phyloP scores from a whole-genome alignment of 2,113 vertebrate species.

The Hippoglossus stenolepis region DNA sequence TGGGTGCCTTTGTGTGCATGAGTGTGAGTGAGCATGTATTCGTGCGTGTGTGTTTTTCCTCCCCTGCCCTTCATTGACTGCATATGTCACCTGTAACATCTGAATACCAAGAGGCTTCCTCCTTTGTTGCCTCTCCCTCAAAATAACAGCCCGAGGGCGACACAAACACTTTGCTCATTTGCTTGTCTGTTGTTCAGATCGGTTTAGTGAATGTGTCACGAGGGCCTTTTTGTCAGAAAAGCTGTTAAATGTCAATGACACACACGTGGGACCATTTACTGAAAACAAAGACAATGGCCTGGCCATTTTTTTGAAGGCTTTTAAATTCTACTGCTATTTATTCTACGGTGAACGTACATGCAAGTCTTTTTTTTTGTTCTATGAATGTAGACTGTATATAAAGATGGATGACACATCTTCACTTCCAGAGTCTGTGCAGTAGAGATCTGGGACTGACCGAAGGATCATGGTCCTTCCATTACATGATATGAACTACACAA shows the following conservation, averaged over 20 bases:
- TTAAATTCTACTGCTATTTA: background rate
- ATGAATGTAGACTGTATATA: background rate
- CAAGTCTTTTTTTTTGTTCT: background rate
- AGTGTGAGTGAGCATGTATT: background rate
- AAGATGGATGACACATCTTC: background rate
- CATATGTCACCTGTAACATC: slow-evolving; percentile 24
- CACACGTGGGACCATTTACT: slow-evolving; percentile 1
- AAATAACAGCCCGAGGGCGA: background rate
- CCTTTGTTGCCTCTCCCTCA: slow-evolving; percentile 5
- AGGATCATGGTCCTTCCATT: too few relatives aligned
- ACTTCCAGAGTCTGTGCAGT: too few relatives aligned
- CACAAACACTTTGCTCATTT: slow-evolving; percentile 23
- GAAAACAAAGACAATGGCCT: slow-evolving; percentile 9
- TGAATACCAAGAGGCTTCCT: slow-evolving; percentile 28
- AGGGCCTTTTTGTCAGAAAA: slow-evolving; percentile 37
- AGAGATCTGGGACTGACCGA: too few relatives aligned
- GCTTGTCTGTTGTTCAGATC: slow-evolving; percentile 39
- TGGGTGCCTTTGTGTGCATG: too few relatives aligned
- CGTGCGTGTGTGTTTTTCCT: background rate
- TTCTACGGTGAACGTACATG: background rate
- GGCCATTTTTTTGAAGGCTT: background rate
- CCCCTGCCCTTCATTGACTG: background rate
- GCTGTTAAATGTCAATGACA: slow-evolving; percentile 58
- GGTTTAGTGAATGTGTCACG: slow-evolving; percentile 22
- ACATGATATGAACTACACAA: too few relatives aligned